Evolutionary conservation across 2,888 invertebrate species (phyloP), one percentile per base, ranked within the genome.

Genomic region (Trimorus sp.): DNA sequence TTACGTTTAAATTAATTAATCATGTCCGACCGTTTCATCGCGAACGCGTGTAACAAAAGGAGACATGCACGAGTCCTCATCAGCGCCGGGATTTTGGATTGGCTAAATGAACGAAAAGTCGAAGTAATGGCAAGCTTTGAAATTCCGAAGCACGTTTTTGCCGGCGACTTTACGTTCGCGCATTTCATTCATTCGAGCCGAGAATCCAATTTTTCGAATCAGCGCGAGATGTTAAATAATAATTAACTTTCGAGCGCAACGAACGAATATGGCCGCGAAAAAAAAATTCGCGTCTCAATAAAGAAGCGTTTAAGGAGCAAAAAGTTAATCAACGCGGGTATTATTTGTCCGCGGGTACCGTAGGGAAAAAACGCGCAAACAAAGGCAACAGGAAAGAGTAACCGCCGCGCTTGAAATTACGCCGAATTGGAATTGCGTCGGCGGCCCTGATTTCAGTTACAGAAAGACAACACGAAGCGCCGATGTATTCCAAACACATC

Each of bases 401-500:
- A 14, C 42, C 40, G 26, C 26, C 6, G 40, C 56, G 45, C 48
- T 68, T 68, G 36, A 56, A 66, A 54, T 66, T 56, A 54, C 66
- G 56, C 9, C 54, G 54, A 42, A 66, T 36, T 14, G n/a, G n/a
- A 58, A 16, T 15, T 16, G 45, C 48, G 48, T 48, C 37, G 45
- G 48, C 12, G 14, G 16, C 45, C 58, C 49, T 69, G 58, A 69
- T 69, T 69, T 69, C 40, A 48, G 37, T 48, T 12, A 42, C 54
- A 51, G 14, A 56, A 48, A 11, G 38, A 38, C 8, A 15, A n/a
- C 15, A 38, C 48, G 59, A 69, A 69, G 49, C 48, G 49, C 59
- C 49, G 16, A 59, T 59, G 69, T 59, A 49, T 69, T 69, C 59
- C 58, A 69, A 69, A 69, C 69, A 69, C 58, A 59, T 58, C 48